Conservation (phyloP, 30 jellyfish, hydroid and myxozoan species). For the Cassiopea andromeda region DNA sequence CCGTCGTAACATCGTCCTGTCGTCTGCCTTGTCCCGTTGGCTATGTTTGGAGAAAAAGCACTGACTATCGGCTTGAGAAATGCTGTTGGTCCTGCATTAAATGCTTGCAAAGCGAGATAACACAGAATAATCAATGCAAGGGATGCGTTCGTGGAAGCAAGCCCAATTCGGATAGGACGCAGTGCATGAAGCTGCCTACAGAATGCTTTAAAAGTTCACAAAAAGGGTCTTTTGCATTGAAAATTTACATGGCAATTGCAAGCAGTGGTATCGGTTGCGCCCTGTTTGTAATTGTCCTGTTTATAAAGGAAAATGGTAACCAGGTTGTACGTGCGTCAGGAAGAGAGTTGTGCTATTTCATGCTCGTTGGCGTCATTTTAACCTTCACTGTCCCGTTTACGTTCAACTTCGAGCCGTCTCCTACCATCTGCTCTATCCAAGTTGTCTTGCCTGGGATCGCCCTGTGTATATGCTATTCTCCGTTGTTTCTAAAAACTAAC, state of each 20-base stretch:
- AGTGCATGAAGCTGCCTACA: constrained; percentile 57
- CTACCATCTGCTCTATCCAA: constrained; percentile 61
- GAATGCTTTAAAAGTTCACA: constrained; percentile 8
- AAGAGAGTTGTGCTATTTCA: constrained; percentile 80
- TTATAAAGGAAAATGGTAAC: constrained; percentile 53
- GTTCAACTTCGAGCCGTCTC: constrained; percentile 63
- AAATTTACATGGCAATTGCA: constrained; percentile 44
- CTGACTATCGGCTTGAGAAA: constrained; percentile 28
- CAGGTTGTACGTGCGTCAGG: constrained; percentile 87
- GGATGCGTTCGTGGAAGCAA: constrained; percentile 52
- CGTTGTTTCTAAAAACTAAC: constrained; percentile 82
- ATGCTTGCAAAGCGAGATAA: constrained; percentile 54
- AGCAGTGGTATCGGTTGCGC: constrained; percentile 67
- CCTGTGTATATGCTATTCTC: constrained; percentile 79
- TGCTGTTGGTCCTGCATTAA: constrained; percentile 91
- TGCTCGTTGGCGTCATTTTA: constrained; percentile 75
- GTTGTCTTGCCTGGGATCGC: constrained; percentile 86
- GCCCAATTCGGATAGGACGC: constrained; percentile 38
- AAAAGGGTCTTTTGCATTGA: constrained; percentile 11
- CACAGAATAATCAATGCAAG: constrained; percentile 62
- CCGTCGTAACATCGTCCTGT: constrained; percentile 61
- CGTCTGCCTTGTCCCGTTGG: constrained; percentile 79
- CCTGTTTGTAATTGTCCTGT: constrained; percentile 47
- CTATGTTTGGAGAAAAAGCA: constrained; percentile 11
- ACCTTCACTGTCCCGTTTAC: constrained; percentile 59